Evolutionary conservation across 1,140 invertebrate genomes (phyloP).

Genomic region (Choristoneura fumiferana): DNA sequence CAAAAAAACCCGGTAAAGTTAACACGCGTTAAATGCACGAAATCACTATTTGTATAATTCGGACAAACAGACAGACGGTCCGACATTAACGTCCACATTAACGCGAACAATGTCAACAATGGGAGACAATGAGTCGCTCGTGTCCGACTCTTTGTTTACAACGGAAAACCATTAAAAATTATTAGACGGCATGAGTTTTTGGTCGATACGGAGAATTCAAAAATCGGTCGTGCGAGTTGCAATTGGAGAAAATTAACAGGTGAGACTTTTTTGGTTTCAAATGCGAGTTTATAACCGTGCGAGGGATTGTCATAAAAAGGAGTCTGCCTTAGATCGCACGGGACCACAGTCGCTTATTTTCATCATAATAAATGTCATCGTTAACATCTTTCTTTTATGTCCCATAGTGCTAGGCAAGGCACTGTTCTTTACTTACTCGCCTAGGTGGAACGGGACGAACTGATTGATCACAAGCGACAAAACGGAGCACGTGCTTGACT

Average conservation of each 20-base stretch:
- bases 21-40: constrained; percentile 57
- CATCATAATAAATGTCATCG: too few species aligned
- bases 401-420: too few species aligned
- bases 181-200: constrained; percentile 33
- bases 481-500: too few species aligned
- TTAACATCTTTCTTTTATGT: too few species aligned
- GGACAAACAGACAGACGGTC: constrained; percentile 35
- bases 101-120: constrained; percentile 50
- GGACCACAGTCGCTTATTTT: too few species aligned
- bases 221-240: background rate
- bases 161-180: constrained; percentile 66
- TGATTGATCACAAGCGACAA: too few species aligned
- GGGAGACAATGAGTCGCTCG: constrained; percentile 43
- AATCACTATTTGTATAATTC: constrained; percentile 49
- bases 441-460: too few species aligned
- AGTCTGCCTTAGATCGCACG: too few species aligned
- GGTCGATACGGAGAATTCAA: constrained; percentile 36
- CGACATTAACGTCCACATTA: constrained; percentile 52
- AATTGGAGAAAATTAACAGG: background rate
- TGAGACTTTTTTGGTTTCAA: background rate
- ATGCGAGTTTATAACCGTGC: too few species aligned
- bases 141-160: constrained; percentile 47
- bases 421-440: too few species aligned
- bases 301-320: too few species aligned
- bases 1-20: constrained; percentile 22